Evolutionary conservation across 2,113 vertebrate genomes (phyloP).

Genomic region (Fregetta grallaria): DNA sequence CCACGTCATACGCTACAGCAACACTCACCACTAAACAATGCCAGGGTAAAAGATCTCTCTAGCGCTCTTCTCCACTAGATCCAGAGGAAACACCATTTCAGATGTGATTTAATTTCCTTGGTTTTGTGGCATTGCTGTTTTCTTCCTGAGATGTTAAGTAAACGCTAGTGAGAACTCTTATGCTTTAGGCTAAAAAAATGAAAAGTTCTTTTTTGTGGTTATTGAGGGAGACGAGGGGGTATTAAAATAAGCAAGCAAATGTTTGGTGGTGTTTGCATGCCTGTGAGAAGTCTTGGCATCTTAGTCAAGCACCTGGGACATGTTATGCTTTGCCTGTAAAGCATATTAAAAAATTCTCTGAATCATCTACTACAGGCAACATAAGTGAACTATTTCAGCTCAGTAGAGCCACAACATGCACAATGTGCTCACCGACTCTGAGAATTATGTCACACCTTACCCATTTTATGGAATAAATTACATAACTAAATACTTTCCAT

Average conservation of each 20-base stretch:
- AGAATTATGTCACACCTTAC: neutral
- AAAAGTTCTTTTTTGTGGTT: neutral
- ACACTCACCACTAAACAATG: neutral
- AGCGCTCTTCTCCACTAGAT: neutral
- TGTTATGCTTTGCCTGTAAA: too few relatives aligned
- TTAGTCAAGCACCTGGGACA: neutral
- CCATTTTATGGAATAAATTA: neutral
- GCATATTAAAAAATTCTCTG: neutral
- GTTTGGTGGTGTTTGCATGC: neutral
- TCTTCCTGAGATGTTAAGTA: neutral
- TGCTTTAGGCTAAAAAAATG: neutral
- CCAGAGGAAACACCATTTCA: neutral
- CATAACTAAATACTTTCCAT: neutral
- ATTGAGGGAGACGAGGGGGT: neutral
- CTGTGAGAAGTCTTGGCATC: neutral
- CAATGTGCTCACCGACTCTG: neutral
- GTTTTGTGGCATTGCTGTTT: neutral
- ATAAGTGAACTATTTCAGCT: neutral
- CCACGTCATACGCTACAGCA: fast-evolving
- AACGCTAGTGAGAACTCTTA: neutral
- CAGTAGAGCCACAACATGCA: neutral
- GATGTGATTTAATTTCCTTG: neutral
- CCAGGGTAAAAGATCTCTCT: neutral
- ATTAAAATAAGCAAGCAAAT: neutral
- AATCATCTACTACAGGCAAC: neutral